Evolutionary conservation across 1,140 invertebrate genomes (phyloP), one percentile per base, ranked within the genome.

Genomic region (Zaprionus davidi): DNA sequence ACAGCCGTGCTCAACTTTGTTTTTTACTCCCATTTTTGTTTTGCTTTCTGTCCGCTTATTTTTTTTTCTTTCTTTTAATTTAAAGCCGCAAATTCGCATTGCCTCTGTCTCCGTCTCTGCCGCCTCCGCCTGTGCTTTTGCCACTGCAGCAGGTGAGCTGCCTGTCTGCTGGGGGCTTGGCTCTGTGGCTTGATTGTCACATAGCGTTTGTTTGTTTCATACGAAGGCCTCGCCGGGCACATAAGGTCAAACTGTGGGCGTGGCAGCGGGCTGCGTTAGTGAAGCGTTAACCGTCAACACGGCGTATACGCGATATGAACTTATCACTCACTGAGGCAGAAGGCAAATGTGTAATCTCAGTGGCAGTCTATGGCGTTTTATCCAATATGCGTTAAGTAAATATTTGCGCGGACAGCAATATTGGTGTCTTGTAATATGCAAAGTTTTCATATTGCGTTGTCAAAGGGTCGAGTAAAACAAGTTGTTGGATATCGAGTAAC

Each of bases 1-100:
- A 64, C 83, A 88, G 81, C 68, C 84, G 68, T 78, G 83, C 72
- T 88, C 74, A 84, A 88, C 80, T 88, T 88, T 73, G 15, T n/a
- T 53, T 64, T 64, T 51, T 24, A 51, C 46, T 51, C 53, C 0
- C 38, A 60, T 58, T 36, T 44, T 36, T 60, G 53, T 65, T 36
- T 64, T 63, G 58, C 74, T 67, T 78, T n/a, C 1, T 60, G 34
- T 58, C 38, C 36, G 49, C 11, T 51, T 46, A 34, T n/a, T 72
- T 22, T 46, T 44, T n/a, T 72, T 22, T 41, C 12, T 28, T 53
- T 41, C 12, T 58, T 71, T 66, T 67, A 76, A 78, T 88, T 83
- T 72, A 83, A 88, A 71, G 77, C 84, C 70, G 65, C 80, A 74
- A 87, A 88, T 71, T 77, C 68, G 58, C 68, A 28, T 15, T 58